Evolutionary conservation across 2,113 vertebrate species (phyloP).

Genomic region (Sylvia atricapilla): DNA sequence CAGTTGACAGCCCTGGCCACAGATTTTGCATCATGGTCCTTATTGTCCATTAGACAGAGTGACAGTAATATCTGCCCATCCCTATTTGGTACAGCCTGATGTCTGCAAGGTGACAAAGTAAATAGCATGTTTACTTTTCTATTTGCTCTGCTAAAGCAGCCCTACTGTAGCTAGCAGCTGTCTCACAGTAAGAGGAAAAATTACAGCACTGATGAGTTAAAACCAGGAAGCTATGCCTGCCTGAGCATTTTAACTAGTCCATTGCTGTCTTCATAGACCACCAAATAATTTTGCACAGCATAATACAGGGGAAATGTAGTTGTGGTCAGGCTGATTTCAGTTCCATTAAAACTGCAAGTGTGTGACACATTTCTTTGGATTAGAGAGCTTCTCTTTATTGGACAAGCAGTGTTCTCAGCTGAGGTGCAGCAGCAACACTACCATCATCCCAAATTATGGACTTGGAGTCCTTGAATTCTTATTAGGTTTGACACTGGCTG

Average conservation of each 20-base stretch:
- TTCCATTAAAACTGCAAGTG: neutral
- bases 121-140: neutral
- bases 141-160: neutral
- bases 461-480: conserved; percentile 19
- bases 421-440: neutral
- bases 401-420: neutral
- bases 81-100: neutral
- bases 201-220: neutral
- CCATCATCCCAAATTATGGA: neutral
- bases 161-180: neutral
- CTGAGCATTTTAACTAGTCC: neutral
- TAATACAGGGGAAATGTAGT: neutral
- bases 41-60: neutral
- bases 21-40: neutral
- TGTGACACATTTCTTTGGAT: neutral
- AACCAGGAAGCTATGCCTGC: neutral
- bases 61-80: neutral
- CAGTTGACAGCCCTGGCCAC: neutral
- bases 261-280: neutral
- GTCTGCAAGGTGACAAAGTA: neutral
- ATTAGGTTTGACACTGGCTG: conserved; percentile 26
- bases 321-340: neutral
- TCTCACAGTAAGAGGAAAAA: neutral
- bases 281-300: neutral
- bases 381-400: neutral